Base-by-base conservation (phyloP, 2,888 invertebrate genomes). In the Pammene fasciana region DNA sequence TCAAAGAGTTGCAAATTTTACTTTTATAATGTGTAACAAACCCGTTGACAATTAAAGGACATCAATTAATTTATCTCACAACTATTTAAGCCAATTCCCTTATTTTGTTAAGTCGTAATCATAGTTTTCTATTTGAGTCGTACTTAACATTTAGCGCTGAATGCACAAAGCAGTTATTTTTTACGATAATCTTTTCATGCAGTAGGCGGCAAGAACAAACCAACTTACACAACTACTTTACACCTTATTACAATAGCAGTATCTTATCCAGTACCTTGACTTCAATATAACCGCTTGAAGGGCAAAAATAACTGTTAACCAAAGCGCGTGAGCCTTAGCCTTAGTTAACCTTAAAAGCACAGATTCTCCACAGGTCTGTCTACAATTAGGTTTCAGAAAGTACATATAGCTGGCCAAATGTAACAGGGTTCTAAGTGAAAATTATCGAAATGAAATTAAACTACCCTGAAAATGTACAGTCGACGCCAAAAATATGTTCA, bases 151-250 rank as follows among this genome's bases (percentile, higher is more conserved):
- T 68, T 41, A 56, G 18, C 74, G 74, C 77, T 76, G 77, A 81
- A 82, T 81, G 77, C 80, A 78, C 77, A 79, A 75, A 78, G 79
- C 78, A 82, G 80, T 88, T 83, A 86, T 80, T 86, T 86, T 87
- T 89, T 87, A 88, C 82, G 86, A 84, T 86, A 82, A 89, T 85
- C 78, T 80, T 79, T 81, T 82, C 82, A 83, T 85, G 85, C 82
- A 78, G 82, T 80, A 81, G 82, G 82, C 83, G 82, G 82, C 80
- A 84, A 83, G 82, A 78, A 70, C 70, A 70, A 72, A 74, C 74
- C 67, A 67, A 72, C 73, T 65, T 65, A 59, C 48, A 62, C 48
- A 59, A 59, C 64, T 68, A 55, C 68, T 41, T 62, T 64, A 57
- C 52, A 65, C 61, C 61, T n/a, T n/a, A 54, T 13, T 34, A 70